Evolutionary conservation across 1,140 invertebrate genomes (phyloP), one percentile per base, ranked within the genome.

Genomic region (Drusus annulatus): DNA sequence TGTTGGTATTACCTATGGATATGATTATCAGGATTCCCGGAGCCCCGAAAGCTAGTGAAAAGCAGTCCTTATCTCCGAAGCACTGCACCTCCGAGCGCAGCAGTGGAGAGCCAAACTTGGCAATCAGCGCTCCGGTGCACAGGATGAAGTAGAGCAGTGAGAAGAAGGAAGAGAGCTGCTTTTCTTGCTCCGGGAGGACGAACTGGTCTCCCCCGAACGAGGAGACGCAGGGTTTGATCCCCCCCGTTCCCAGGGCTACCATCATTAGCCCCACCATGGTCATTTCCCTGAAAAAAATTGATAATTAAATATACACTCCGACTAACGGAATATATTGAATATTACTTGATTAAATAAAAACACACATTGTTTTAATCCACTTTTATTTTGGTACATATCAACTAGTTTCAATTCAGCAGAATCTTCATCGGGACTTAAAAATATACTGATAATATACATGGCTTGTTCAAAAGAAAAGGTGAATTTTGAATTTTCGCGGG

Each of bases 161-260:
- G 85, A 95, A 95, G 85, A 93, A 95, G n/a, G 91, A 85, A 3
- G 88, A 85, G 3, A 93, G 85, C 77, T 91, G 84, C 28, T 86
- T 86, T 65, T 89, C 92, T 86, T 93, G 93, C 83, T 91, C 88
- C 1, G 94, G 93, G 3, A 93, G 80, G 52, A 88, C 84, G 85
- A 96, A 96, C 88, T 98, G 97, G 86, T 98, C 96, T 3, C 95
- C 96, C n/a, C 96, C 97, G 86, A 98, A 98, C 0, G 96, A 93
- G 0, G 94, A 92, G 0, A 97, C 96, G 87, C 96, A 98, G 2
- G 97, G 96, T 85, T 98, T 98, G 84, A 98, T 98, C 1, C 96
- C 95, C 5, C 96, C 97, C 0, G 95, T 95, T 5, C 95, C 95
- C 4, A 95, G 16, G 2, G 94, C 94, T 84, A 96, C 94, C 73